Evolutionary conservation across 1,140 invertebrate genomes (phyloP).

Genomic region (Harlomillsia oculata): DNA sequence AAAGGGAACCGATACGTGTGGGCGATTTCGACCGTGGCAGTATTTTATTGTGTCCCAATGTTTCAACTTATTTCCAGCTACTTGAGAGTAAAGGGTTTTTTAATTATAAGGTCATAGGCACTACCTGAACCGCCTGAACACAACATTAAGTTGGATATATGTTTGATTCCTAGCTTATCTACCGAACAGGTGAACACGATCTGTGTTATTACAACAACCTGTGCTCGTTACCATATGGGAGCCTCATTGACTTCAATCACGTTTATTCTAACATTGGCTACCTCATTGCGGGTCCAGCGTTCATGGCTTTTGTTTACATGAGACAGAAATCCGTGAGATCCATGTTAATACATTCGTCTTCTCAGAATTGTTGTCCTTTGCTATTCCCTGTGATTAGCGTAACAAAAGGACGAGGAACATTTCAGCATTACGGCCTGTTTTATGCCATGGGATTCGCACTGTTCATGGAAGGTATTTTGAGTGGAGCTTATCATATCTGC

Average conservation of each 20-base stretch:
- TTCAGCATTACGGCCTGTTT: conserved; percentile 35
- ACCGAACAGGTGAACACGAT: conserved; percentile 76
- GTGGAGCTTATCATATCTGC: conserved; percentile 46
- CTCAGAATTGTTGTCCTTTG: not conserved
- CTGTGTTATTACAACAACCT: conserved; percentile 87
- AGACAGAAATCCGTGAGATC: not conserved
- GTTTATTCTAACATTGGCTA: conserved; percentile 86
- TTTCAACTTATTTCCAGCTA: conserved; percentile 33
- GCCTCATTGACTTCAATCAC: conserved; percentile 72
- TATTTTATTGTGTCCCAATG: conserved; percentile 32
- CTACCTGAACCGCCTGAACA: too few relatives aligned
- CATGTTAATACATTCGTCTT: too few relatives aligned
- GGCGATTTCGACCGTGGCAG: conserved; percentile 11
- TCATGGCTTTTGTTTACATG: conserved; percentile 45
- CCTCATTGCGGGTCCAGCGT: conserved; percentile 63
- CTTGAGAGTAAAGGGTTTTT: conserved; percentile 7
- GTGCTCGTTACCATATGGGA: conserved; percentile 67
- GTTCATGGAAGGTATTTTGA: conserved; percentile 74
- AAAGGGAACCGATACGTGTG: conserved; percentile 21
- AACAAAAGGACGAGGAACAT: conserved; percentile 11
- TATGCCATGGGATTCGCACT: conserved; percentile 41
- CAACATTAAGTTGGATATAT: not conserved
- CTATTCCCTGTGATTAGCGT: not conserved
- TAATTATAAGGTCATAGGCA: not conserved
- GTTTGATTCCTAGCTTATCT: conserved; percentile 51